Conservation (phyloP, 2,888 invertebrate species). For the Parasteatoda lunata region DNA sequence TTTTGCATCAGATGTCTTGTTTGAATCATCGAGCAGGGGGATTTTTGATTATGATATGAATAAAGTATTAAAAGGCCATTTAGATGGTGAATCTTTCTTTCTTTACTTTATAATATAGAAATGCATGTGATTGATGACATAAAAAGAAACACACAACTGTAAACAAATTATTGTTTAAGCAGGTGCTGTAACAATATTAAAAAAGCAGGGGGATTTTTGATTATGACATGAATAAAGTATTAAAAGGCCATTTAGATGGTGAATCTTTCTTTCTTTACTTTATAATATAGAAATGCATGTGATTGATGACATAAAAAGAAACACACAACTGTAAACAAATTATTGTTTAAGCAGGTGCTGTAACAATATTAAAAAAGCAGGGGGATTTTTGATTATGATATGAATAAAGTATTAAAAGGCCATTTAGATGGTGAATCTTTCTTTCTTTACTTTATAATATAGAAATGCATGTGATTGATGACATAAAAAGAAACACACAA, state of each 20-base stretch:
- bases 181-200: too few relatives aligned
- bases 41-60: conserved; percentile 78
- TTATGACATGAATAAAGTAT: conserved; percentile 82
- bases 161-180: too few relatives aligned
- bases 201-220: conserved; percentile 63
- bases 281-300: too few relatives aligned
- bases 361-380: conserved; percentile 11
- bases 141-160: too few relatives aligned
- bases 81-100: conserved; percentile 81
- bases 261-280: conserved; percentile 69
- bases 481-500: too few relatives aligned
- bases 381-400: conserved; percentile 76
- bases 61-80: conserved; percentile 84
- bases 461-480: too few relatives aligned
- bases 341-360: too few relatives aligned
- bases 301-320: too few relatives aligned
- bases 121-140: too few relatives aligned
- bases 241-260: conserved; percentile 88
- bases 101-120: too few relatives aligned
- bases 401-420: conserved; percentile 84
- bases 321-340: too few relatives aligned
- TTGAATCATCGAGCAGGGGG: conserved; percentile 77
- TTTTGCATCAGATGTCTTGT: conserved; percentile 84
- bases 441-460: too few relatives aligned
- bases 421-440: conserved; percentile 82